Conservation (phyloP, 2,888 invertebrate species). For the Scaptomyza tumidula region DNA sequence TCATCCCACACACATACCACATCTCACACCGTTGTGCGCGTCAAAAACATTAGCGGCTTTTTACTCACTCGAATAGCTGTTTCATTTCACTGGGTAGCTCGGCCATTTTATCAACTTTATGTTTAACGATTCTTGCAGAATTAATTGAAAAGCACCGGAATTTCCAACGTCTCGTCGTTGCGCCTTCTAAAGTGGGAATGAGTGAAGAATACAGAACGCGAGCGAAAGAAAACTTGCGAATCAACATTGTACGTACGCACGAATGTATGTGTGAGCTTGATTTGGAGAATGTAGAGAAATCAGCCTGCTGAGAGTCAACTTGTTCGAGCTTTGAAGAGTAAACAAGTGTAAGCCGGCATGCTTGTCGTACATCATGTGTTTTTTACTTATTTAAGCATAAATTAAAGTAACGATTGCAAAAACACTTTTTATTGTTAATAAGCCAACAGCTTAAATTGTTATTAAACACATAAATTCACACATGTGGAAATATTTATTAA, state of each 20-base stretch:
- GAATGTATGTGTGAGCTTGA: slow-evolving; percentile 6
- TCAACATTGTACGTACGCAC: not conserved
- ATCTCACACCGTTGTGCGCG: not conserved
- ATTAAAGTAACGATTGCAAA: not conserved
- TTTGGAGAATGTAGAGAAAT: slow-evolving; percentile 31
- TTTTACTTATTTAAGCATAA: not conserved
- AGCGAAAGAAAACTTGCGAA: slow-evolving; percentile 42
- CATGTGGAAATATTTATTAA: not conserved
- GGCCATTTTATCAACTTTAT: slow-evolving; percentile 59
- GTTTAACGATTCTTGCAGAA: slow-evolving; percentile 23
- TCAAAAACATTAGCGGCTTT: slow-evolving; percentile 19
- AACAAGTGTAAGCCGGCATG: slow-evolving; percentile 36
- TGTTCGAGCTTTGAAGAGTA: slow-evolving; percentile 3
- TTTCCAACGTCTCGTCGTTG: slow-evolving; percentile 43
- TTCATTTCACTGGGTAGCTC: slow-evolving; percentile 70
- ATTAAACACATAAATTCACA: not conserved
- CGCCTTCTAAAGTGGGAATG: slow-evolving; percentile 48
- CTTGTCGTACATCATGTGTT: not conserved
- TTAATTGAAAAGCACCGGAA: slow-evolving; percentile 22
- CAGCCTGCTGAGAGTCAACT: slow-evolving; percentile 42
- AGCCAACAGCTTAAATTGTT: not conserved
- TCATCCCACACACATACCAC: slow-evolving; percentile 27
- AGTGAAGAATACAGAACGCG: slow-evolving; percentile 16
- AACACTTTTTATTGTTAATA: not conserved
- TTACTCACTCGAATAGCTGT: slow-evolving; percentile 77